These are phyloP conservation scores for Synergus umbraculus DNA, from an alignment of 2,888 invertebrate genomes.

Conservation along the genomic window DNA sequence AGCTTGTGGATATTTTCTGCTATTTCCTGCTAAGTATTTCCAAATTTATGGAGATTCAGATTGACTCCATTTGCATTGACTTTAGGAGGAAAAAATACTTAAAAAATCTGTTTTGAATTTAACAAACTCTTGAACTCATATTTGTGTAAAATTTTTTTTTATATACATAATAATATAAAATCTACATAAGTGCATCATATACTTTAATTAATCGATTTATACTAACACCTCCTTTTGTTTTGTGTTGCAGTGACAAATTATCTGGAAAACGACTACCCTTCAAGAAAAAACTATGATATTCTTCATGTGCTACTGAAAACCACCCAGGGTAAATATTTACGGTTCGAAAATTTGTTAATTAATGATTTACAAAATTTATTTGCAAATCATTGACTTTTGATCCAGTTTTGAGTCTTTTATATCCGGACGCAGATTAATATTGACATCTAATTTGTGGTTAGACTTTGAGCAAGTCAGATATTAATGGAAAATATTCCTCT, in stretches of 20 bases:
- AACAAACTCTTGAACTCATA: too few species aligned
- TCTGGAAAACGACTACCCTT: slow-evolving; percentile 6
- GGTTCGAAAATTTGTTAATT: background rate
- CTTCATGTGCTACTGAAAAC: background rate
- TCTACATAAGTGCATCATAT: too few species aligned
- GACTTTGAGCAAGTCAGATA: background rate
- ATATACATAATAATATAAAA: too few species aligned
- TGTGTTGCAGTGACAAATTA: slow-evolving; percentile 10
- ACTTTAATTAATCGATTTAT: background rate
- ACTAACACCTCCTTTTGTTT: slow-evolving; percentile 6
- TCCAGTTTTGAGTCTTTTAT: background rate
- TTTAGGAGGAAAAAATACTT: background rate
- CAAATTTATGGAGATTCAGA: background rate
- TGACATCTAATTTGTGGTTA: background rate
- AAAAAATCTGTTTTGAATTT: too few species aligned
- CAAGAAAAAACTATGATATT: slow-evolving; percentile 28
- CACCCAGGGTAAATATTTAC: slow-evolving; percentile 20
- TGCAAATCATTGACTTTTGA: background rate
- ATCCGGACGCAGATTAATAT: background rate
- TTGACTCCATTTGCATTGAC: background rate
- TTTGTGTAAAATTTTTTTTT: too few species aligned
- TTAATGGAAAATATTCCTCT: background rate
- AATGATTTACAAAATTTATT: background rate
- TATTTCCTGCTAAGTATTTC: too few species aligned
- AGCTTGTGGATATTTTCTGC: too few species aligned